A percentile compares a stretch with the other conserved stretches of the same genome.
These are phyloP conservation scores for Alosa sapidissima DNA, from an alignment of 2,797 vertebrate species.

Conservation along the genomic window DNA sequence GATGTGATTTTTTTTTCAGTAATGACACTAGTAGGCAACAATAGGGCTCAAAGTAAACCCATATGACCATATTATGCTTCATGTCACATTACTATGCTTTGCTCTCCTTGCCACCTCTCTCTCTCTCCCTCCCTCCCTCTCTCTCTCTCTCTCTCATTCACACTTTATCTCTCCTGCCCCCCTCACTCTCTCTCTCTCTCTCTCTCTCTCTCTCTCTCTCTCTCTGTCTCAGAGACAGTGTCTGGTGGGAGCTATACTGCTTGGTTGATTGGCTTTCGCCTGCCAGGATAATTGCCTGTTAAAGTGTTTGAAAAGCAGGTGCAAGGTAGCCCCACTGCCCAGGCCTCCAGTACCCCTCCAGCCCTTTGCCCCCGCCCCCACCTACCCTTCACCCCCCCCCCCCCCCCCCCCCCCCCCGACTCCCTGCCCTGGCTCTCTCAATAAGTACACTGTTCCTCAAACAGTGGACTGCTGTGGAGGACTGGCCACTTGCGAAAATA, in stretches of 20 bases:
- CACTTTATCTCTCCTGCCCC: neutral
- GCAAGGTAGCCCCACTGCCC: conserved; percentile 40
- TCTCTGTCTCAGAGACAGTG: conserved; percentile 30
- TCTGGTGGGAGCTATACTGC: conserved; percentile 35
- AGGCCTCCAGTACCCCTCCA: conserved; percentile 29
- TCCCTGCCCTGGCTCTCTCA: conserved; percentile 30
- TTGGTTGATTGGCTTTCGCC: conserved; percentile 45
- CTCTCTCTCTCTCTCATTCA: neutral
- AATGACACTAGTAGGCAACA: neutral
- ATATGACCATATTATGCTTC: neutral
- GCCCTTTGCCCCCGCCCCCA: conserved; percentile 38
- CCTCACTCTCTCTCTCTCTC: neutral
- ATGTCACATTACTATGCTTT: neutral
- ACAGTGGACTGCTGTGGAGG: conserved; percentile 52
- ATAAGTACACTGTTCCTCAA: conserved; percentile 54
- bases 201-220: neutral
- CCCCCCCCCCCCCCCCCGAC: neutral
- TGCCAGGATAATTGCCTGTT: conserved; percentile 53
- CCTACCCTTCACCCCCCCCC: neutral
- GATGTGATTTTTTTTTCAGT: neutral
- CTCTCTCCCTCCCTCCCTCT: neutral
- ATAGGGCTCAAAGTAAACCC: neutral
- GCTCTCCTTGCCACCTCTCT: neutral
- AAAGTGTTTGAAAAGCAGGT: conserved; percentile 57
- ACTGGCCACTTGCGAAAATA: conserved; percentile 55